phyloP scores from a whole-genome alignment of 2,888 invertebrate species.

The Lamproptera curius region DNA sequence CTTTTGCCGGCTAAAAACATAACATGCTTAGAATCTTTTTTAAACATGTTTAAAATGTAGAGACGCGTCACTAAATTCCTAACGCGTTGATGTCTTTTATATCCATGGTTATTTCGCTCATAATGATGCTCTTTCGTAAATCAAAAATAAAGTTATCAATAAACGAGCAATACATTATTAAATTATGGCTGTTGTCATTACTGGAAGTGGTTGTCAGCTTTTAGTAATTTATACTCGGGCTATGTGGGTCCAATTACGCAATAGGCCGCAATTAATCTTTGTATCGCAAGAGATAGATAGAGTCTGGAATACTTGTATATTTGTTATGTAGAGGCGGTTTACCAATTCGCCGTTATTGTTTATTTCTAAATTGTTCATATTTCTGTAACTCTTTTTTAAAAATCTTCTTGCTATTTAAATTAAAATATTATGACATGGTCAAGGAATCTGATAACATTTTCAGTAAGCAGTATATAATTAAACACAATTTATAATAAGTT shows the following conservation, averaged over 20 bases:
- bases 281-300: slow-evolving; percentile 16
- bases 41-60: too few relatives aligned
- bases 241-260: slow-evolving; percentile 11
- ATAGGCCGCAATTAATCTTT: slow-evolving; percentile 19
- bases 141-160: slow-evolving; percentile 7
- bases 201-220: slow-evolving; percentile 12
- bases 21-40: too few relatives aligned
- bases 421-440: too few relatives aligned
- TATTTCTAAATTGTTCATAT: too few relatives aligned
- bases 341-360: too few relatives aligned
- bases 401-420: too few relatives aligned
- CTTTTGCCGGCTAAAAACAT: too few relatives aligned
- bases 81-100: slow-evolving; percentile 20
- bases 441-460: too few relatives aligned
- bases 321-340: neutral
- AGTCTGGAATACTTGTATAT: neutral
- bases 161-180: slow-evolving; percentile 2
- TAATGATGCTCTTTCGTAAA: neutral
- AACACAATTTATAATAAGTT: too few relatives aligned
- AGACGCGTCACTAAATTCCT: too few relatives aligned
- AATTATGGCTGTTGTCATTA: slow-evolving; percentile 10
- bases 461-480: too few relatives aligned
- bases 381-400: too few relatives aligned
- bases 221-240: slow-evolving; percentile 17
- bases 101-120: neutral